Evolutionary conservation across 2,113 vertebrate species (phyloP).

Genomic region (Cyphomyrus discorhynchus): DNA sequence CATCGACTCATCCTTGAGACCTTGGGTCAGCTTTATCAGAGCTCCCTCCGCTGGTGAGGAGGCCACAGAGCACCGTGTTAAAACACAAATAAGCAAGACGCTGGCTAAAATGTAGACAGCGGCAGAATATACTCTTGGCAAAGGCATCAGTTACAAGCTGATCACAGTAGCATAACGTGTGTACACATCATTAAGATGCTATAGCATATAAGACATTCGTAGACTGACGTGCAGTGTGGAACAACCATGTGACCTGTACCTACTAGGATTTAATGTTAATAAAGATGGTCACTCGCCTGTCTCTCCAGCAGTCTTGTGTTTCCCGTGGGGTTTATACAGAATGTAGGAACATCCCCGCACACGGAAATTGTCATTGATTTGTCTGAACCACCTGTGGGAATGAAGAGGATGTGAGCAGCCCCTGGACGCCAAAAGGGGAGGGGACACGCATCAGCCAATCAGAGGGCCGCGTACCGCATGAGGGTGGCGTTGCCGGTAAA

Average conservation of each 20-base stretch:
- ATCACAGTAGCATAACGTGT: neutral
- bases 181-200: neutral
- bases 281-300: conserved; percentile 64
- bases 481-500: conserved; percentile 98
- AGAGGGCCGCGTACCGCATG: conserved; percentile 74
- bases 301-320: conserved; percentile 97
- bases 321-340: conserved; percentile 94
- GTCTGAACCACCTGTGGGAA: conserved; percentile 85
- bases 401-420: neutral
- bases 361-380: conserved; percentile 93
- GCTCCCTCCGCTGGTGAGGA: conserved; percentile 77
- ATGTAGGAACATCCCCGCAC: conserved; percentile 93
- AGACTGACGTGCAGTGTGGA: neutral
- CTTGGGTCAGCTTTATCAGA: conserved; percentile 80
- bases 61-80: neutral
- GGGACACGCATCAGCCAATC: neutral
- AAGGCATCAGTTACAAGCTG: neutral
- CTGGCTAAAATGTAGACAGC: neutral
- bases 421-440: neutral
- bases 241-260: neutral
- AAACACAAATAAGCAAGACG: neutral
- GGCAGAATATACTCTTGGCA: neutral
- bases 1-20: conserved; percentile 86
- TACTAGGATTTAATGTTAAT: neutral
- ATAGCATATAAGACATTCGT: too few species aligned